These are phyloP conservation scores for Urocynchramus pylzowi DNA, from an alignment of 2,113 vertebrate genomes.

Conservation along the genomic window DNA sequence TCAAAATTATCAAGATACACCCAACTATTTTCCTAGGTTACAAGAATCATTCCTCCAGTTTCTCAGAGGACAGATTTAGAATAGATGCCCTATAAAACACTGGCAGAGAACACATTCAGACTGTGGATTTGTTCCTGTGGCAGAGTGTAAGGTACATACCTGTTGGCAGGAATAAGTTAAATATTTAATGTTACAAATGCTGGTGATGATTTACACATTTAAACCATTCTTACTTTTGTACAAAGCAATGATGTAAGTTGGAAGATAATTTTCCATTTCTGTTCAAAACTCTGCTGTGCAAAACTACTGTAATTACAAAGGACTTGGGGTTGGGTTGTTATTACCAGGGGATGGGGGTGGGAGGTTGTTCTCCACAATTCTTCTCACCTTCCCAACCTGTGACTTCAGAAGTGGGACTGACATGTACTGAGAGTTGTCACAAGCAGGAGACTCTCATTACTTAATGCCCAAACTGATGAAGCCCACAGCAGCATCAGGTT, in stretches of 20 bases:
- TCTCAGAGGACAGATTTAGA: neutral
- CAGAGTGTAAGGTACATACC: neutral
- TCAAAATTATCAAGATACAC: neutral
- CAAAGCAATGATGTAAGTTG: neutral
- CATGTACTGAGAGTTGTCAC: neutral
- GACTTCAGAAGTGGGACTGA: neutral
- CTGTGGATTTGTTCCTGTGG: neutral
- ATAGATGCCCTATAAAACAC: neutral
- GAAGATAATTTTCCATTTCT: neutral
- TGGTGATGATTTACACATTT: neutral
- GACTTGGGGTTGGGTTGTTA: neutral
- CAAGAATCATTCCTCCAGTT: neutral
- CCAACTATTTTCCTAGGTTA: neutral
- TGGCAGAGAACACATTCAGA: neutral
- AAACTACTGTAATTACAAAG: neutral
- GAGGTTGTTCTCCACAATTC: neutral
- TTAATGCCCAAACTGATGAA: neutral
- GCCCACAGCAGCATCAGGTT: neutral
- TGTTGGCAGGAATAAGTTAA: neutral
- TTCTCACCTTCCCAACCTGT: neutral
- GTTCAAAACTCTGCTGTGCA: neutral
- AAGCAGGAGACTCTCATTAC: neutral
- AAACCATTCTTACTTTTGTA: neutral
- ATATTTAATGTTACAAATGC: neutral
- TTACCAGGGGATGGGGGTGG: fast-evolving